Evolutionary conservation across 2,797 vertebrate genomes (phyloP), one percentile per base, ranked within the genome.

Genomic region (Clarias laeviceps): DNA sequence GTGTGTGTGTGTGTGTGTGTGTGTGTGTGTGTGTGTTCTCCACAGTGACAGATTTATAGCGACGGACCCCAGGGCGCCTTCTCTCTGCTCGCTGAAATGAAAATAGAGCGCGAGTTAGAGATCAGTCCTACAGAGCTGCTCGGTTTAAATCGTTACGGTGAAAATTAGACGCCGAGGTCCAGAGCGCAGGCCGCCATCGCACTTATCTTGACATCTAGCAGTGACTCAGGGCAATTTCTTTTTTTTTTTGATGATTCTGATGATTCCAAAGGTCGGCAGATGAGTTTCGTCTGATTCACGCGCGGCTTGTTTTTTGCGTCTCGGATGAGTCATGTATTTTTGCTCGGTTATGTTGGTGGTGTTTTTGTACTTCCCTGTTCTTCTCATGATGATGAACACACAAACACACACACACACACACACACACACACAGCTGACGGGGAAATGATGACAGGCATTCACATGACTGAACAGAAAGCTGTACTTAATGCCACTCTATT

Each of bases 381-480:
- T 69, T 85, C 37, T 40, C 27, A 64, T 37, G 80, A 61, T 24
- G 2, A 76, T 70, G 61, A 83, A 73, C 77, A 54, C 29, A 83
- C 61, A 74, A 61, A 66, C 62, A 37, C 66, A 20, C 54, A 64
- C 68, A 8, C 45, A 34, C 22, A 45, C 77, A 32, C 64, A 65
- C n/a, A 29, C 64, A 34, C 45, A 37, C 68, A 72, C 82, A 73
- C 34, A 45, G 57, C n/a, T 37, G 69, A 74, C 5, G 27, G 57
- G 69, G 82, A 59, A 70, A 82, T 69, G 69, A 82, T 82, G 80
- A 70, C 81, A 72, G 69, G 57, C 69, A 32, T 62, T 73, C 82
- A 83, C 82, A 83, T 83, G 82, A 83, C 82, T 83, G 82, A 82
- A 59, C 65, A 57, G 80, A 62, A 82, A 57, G 59, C 79, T 66